A percentile compares a stretch with the other conserved stretches of the same genome.
Evolutionary conservation across 2,113 vertebrate genomes (phyloP).

Genomic region (Microtus ochrogaster): DNA sequence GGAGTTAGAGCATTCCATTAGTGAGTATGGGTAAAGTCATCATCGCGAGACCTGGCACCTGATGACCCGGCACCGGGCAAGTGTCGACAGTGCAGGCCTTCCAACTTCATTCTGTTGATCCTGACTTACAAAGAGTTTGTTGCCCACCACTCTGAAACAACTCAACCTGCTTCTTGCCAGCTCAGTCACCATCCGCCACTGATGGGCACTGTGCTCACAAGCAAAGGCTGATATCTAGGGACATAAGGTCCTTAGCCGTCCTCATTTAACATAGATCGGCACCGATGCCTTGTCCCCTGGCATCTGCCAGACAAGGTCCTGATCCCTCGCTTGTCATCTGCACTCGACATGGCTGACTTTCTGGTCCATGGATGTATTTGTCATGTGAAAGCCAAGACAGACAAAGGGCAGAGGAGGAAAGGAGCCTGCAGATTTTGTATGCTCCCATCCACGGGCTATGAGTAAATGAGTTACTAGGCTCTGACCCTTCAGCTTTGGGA

Average conservation of each 20-base stretch:
- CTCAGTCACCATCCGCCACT: neutral
- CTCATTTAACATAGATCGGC: neutral
- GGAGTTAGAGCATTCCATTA: neutral
- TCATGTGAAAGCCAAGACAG: neutral
- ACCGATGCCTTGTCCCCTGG: neutral
- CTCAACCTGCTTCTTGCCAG: neutral
- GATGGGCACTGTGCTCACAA: neutral
- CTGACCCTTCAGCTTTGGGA: neutral
- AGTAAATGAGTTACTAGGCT: neutral
- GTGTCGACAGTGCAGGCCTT: neutral
- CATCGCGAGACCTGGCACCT: too few relatives aligned
- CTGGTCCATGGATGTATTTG: neutral
- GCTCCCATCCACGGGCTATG: neutral
- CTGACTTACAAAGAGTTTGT: neutral
- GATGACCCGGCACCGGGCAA: neutral
- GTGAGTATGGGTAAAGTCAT: neutral
- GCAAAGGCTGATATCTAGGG: neutral
- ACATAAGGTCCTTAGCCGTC: neutral
- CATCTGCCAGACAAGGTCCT: neutral
- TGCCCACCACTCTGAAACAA: neutral
- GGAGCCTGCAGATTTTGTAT: neutral
- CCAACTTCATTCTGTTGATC: neutral
- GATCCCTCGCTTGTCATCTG: neutral
- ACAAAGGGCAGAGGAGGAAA: neutral
- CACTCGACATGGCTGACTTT: neutral